A percentile compares a stretch with the other conserved stretches of the same genome.
phyloP scores from a whole-genome alignment of 2,888 invertebrate species.

The Drosophila hawaiiensis region DNA sequence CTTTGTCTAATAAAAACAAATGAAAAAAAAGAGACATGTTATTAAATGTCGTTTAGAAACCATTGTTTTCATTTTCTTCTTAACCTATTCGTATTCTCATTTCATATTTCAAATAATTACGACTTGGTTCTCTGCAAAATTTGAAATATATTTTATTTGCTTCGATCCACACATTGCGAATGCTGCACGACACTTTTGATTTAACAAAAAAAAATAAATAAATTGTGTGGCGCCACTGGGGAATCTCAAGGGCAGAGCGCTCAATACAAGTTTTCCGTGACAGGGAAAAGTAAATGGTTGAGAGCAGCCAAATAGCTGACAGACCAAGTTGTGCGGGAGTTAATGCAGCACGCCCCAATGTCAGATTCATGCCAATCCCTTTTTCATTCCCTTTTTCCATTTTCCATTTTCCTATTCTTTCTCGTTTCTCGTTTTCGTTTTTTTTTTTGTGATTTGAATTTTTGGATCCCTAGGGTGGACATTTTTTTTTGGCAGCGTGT shows the following conservation, averaged over 20 bases:
- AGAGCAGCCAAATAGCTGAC: slow-evolving; percentile 38
- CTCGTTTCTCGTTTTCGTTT: background rate
- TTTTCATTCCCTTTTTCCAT: slow-evolving; percentile 14
- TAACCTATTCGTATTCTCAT: background rate
- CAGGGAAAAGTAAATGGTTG: slow-evolving; percentile 40
- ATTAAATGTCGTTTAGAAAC: background rate
- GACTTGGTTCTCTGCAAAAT: background rate
- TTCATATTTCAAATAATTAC: background rate
- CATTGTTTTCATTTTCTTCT: background rate
- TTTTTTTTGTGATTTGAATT: slow-evolving; percentile 65
- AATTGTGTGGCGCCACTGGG: slow-evolving; percentile 47
- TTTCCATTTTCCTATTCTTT: slow-evolving; percentile 4
- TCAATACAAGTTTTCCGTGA: slow-evolving; percentile 54
- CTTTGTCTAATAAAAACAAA: background rate
- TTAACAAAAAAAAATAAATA: slow-evolving; percentile 12
- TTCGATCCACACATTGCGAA: slow-evolving; percentile 22
- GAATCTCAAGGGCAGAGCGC: slow-evolving; percentile 48
- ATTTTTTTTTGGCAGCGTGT: slow-evolving; percentile 18
- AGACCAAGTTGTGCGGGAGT: slow-evolving; percentile 12
- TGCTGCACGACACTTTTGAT: background rate
- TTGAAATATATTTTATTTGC: slow-evolving; percentile 2
- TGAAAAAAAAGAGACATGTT: background rate
- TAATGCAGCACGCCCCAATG: slow-evolving; percentile 54
- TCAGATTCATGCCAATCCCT: slow-evolving; percentile 56
- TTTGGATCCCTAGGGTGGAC: slow-evolving; percentile 59